These are phyloP conservation scores for Dynastes maya DNA, from an alignment of 2,888 invertebrate species.

Conservation along the genomic window DNA sequence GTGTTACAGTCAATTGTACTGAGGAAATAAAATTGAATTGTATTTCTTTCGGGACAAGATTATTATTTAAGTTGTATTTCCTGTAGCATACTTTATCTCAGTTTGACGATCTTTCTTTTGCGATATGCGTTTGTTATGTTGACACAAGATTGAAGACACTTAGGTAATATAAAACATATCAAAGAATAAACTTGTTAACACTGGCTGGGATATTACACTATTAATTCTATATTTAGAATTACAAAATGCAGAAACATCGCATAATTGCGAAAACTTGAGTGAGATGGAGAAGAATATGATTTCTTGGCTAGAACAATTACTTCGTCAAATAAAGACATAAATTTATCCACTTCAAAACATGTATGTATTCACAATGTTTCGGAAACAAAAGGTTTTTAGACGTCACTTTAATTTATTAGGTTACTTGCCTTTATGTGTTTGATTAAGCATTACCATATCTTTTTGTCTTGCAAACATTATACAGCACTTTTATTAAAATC, in stretches of 20 bases:
- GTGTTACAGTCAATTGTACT: no score
- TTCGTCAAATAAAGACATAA: neutral
- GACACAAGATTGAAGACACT: no score
- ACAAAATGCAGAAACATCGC: no score
- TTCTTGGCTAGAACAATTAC: neutral
- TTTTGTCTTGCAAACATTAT: neutral
- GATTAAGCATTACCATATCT: neutral
- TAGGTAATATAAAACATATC: no score
- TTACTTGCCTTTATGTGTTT: neutral
- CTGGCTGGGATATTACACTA: neutral
- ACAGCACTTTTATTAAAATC: neutral
- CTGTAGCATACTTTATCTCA: no score
- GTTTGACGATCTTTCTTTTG: no score
- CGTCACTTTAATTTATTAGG: neutral
- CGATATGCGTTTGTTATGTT: no score
- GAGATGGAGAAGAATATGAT: neutral
- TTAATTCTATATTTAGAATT: constrained; percentile 3
- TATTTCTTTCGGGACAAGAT: no score
- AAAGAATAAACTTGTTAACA: no score
- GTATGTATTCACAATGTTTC: neutral
- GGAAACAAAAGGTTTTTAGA: constrained; percentile 7
- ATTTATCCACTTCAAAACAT: neutral
- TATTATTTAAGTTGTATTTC: no score
- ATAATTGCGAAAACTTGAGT: neutral
- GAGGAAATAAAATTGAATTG: no score